phyloP scores from a whole-genome alignment of 2,797 vertebrate species.

The Tokudaia tokunoshimensis region DNA sequence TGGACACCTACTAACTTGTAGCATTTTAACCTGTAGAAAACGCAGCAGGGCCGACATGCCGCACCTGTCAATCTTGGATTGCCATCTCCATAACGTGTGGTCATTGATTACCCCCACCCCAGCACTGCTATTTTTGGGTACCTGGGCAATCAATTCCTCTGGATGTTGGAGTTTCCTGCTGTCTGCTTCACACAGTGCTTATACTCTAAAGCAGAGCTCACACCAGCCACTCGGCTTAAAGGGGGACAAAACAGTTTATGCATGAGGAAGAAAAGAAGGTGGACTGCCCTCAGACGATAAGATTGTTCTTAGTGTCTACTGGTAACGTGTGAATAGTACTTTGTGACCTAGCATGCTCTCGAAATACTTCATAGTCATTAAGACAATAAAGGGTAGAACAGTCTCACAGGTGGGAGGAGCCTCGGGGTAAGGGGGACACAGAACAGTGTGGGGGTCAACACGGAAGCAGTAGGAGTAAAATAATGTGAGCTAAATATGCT shows the following conservation, averaged over 20 bases:
- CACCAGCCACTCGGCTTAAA: neutral
- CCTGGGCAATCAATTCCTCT: neutral
- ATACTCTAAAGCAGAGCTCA: neutral
- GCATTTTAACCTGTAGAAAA: neutral
- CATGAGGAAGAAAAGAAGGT: neutral
- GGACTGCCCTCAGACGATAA: neutral
- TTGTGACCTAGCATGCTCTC: neutral
- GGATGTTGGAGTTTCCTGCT: neutral
- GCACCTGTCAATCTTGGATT: neutral
- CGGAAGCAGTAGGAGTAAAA: neutral
- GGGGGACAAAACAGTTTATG: neutral
- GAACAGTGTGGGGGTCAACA: neutral
- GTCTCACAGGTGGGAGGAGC: neutral
- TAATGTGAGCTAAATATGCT: neutral
- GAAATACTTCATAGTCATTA: neutral
- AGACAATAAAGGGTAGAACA: neutral
- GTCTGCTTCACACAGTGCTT: neutral
- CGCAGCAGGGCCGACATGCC: rapidly evolving
- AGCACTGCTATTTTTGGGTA: neutral
- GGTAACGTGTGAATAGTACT: neutral
- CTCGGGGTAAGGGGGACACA: rapidly evolving
- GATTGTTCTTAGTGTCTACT: neutral
- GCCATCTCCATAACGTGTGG: neutral
- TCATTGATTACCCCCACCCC: rapidly evolving
- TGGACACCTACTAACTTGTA: neutral